Evolutionary conservation across 1,140 invertebrate species (phyloP).

Genomic region (Odontomachus brunneus): DNA sequence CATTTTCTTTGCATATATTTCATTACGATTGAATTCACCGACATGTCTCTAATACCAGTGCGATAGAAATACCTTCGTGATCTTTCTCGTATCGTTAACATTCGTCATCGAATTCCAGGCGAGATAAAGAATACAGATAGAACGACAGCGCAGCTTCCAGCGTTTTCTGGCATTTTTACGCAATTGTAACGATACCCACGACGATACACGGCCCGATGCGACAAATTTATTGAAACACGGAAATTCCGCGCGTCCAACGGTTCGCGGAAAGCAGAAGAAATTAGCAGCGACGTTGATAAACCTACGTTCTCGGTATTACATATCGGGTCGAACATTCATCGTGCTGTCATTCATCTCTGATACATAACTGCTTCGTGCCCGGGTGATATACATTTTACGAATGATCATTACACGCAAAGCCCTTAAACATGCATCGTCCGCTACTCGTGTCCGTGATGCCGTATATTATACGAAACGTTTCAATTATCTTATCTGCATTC

Average conservation of each 20-base stretch:
- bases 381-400: background rate
- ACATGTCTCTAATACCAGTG: background rate
- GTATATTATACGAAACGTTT: background rate
- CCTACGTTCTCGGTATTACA: too few species aligned
- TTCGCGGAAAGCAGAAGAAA: background rate
- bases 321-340: background rate
- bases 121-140: background rate
- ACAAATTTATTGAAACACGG: background rate
- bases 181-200: background rate
- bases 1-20: too few species aligned
- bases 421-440: background rate
- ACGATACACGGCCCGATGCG: background rate
- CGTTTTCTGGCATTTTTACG: background rate
- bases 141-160: background rate
- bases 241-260: background rate
- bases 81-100: background rate
- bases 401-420: background rate
- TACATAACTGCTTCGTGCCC: background rate
- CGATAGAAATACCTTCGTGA: background rate
- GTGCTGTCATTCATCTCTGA: background rate
- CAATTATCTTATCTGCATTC: conserved; percentile 4
- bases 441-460: too few species aligned
- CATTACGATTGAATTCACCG: background rate
- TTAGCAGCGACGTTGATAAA: background rate
- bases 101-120: conserved; percentile 3